These are phyloP conservation scores for Gibbula magus DNA, from an alignment of 2,888 invertebrate genomes.

Conservation along the genomic window DNA sequence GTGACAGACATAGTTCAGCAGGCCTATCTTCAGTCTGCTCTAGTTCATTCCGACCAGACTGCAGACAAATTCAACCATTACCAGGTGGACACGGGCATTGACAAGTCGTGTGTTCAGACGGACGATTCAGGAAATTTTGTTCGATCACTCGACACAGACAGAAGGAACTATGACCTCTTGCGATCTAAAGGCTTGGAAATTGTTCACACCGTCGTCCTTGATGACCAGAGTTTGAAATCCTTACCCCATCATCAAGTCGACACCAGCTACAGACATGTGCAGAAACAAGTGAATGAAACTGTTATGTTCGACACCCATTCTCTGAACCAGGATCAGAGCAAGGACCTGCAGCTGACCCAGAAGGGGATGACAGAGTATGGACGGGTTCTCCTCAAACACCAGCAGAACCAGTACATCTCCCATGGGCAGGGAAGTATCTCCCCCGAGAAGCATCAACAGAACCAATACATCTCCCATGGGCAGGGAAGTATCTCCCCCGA, in stretches of 20 bases:
- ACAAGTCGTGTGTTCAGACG: not conserved
- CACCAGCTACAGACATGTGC: not conserved
- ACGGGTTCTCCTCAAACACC: not conserved
- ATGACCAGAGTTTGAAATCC: not conserved
- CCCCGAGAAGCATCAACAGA: conserved; percentile 14
- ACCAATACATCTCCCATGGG: not conserved
- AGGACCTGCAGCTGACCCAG: not conserved
- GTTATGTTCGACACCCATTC: not conserved
- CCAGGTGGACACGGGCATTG: not conserved
- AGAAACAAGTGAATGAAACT: not conserved
- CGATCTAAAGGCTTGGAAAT: conserved; percentile 7
- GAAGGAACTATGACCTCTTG: not conserved
- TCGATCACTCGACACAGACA: not conserved
- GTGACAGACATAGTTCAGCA: conserved; percentile 13
- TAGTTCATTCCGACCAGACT: not conserved
- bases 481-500: no score
- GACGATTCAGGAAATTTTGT: not conserved
- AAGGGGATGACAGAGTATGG: conserved; percentile 11
- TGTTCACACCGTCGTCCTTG: not conserved
- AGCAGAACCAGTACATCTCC: not conserved
- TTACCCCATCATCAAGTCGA: not conserved
- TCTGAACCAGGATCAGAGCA: not conserved
- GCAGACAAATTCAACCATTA: not conserved
- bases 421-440: not conserved
- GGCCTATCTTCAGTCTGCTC: conserved; percentile 2